Conservation (phyloP, 2,797 vertebrate genomes). For the Falco berigora region DNA sequence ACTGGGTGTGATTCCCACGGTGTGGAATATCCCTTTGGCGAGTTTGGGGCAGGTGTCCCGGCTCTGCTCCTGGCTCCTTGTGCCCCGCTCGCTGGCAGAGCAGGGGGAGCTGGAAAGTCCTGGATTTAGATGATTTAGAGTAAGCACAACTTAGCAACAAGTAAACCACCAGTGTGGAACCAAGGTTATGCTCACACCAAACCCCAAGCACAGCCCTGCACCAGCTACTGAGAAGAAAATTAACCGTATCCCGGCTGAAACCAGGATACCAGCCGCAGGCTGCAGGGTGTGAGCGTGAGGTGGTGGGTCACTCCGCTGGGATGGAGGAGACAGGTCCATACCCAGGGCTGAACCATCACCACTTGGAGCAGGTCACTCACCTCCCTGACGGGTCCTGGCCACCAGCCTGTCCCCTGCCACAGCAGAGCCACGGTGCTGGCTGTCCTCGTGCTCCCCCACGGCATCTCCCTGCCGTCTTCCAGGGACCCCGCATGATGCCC, state of each 20-base stretch:
- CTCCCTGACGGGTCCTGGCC: neutral
- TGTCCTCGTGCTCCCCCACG: neutral
- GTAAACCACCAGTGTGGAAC: neutral
- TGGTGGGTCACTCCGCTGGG: rapidly evolving
- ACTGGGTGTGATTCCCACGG: too few species aligned
- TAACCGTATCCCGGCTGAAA: too few species aligned
- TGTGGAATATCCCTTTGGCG: too few species aligned
- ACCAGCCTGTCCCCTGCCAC: neutral
- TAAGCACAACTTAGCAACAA: neutral
- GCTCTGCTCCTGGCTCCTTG: too few species aligned
- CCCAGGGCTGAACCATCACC: neutral
- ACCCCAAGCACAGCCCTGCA: neutral
- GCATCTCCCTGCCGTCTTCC: neutral
- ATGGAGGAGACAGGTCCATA: neutral
- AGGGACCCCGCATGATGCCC: neutral
- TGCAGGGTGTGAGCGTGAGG: rapidly evolving
- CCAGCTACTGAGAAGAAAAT: too few species aligned
- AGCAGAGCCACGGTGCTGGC: rapidly evolving
- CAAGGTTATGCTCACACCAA: neutral
- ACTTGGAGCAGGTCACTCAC: neutral
- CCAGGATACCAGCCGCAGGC: neutral
- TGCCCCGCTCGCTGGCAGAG: too few species aligned
- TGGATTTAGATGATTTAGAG: neutral
- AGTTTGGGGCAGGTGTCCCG: too few species aligned
- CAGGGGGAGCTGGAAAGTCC: neutral